Evolutionary conservation across 2,888 invertebrate genomes (phyloP).

Genomic region (Therioaphis trifolii): DNA sequence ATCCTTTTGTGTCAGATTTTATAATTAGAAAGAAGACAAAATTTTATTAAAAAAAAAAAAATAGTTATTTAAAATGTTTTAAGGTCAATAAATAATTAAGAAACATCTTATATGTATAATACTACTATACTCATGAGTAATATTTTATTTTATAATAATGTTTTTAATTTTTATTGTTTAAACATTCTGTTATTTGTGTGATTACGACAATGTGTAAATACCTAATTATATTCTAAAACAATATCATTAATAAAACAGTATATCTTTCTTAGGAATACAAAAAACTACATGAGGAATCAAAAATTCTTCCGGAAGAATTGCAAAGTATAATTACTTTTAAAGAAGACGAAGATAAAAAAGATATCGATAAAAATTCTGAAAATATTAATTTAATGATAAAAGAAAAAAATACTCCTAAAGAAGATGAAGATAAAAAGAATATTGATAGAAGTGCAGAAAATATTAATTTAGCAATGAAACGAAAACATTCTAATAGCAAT

Average conservation of each 20-base stretch:
- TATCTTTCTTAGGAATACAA: conserved; percentile 36
- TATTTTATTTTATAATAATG: too few species aligned
- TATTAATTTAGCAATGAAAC: conserved; percentile 25
- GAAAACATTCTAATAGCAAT: conserved; percentile 58
- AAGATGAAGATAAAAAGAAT: conserved; percentile 63
- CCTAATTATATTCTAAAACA: not conserved
- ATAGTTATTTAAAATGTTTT: too few species aligned
- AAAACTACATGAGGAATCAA: conserved; percentile 68
- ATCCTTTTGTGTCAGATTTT: too few species aligned
- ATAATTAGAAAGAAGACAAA: too few species aligned
- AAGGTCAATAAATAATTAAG: too few species aligned
- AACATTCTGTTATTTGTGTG: not conserved
- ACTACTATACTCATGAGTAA: too few species aligned
- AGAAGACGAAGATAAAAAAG: conserved; percentile 65
- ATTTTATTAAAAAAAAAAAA: too few species aligned
- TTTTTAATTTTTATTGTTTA: too few species aligned
- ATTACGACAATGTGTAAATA: not conserved
- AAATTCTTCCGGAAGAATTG: conserved; percentile 78
- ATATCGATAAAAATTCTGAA: conserved; percentile 3
- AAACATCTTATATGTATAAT: too few species aligned
- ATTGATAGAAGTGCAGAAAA: conserved; percentile 3
- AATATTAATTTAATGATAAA: not conserved
- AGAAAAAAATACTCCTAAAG: conserved; percentile 70
- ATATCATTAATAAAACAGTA: not conserved
- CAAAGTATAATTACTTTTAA: conserved; percentile 80